These are phyloP conservation scores for Drosophila mimica DNA, from an alignment of 2,888 invertebrate genomes.

Conservation along the genomic window DNA sequence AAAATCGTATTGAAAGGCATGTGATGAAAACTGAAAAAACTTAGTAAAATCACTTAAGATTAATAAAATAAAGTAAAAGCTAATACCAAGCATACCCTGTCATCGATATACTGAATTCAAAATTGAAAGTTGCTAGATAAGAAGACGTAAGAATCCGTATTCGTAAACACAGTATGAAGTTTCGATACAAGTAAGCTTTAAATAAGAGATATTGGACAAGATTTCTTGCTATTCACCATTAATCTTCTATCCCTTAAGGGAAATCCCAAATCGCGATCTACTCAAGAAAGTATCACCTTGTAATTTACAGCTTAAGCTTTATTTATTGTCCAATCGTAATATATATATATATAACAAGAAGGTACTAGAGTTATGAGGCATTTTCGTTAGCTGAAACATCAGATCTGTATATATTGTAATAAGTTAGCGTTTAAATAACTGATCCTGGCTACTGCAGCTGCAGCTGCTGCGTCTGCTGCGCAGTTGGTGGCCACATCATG, in stretches of 20 bases:
- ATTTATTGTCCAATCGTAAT: slow-evolving; percentile 71
- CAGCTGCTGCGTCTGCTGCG: slow-evolving; percentile 59
- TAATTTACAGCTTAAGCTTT: slow-evolving; percentile 60
- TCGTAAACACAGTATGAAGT: not conserved
- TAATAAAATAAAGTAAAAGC: not conserved
- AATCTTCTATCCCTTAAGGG: not conserved
- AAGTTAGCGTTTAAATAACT: slow-evolving; percentile 54
- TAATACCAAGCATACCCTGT: not conserved
- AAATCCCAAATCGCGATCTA: not conserved
- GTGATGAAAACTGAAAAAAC: no score
- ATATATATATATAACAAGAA: slow-evolving; percentile 59
- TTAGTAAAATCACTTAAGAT: no score
- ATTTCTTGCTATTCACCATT: not conserved
- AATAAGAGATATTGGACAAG: not conserved
- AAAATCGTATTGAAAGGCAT: not conserved
- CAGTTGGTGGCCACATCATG: slow-evolving; percentile 68
- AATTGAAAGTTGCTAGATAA: not conserved
- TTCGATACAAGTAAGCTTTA: not conserved
- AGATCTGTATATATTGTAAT: slow-evolving; percentile 48
- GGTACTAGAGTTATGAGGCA: slow-evolving; percentile 77
- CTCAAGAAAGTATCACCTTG: not conserved
- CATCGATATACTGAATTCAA: not conserved
- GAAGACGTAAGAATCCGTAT: not conserved
- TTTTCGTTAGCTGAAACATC: slow-evolving; percentile 54
- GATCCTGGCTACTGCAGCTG: slow-evolving; percentile 45